Conservation (phyloP, 2,113 vertebrate genomes). For the Actenoides lindsayi region DNA sequence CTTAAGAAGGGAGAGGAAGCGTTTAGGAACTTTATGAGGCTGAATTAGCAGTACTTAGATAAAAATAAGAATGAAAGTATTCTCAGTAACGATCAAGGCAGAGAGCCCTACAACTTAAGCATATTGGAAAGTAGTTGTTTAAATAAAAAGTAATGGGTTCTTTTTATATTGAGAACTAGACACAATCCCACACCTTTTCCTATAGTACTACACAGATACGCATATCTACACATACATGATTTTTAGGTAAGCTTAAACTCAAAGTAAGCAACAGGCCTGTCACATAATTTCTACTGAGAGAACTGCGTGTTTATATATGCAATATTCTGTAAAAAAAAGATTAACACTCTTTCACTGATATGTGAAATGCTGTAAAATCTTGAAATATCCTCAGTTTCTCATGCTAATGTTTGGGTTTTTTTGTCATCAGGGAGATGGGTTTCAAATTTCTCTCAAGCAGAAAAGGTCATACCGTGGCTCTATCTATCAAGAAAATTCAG, state of each 20-base stretch:
- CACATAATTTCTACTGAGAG: not conserved
- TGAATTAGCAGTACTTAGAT: not conserved
- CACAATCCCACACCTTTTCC: not conserved
- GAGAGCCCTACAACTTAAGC: not conserved
- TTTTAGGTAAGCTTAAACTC: not conserved
- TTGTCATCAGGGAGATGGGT: not conserved
- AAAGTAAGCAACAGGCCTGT: not conserved
- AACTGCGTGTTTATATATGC: not conserved
- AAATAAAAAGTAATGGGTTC: not conserved
- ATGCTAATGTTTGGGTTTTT: not conserved
- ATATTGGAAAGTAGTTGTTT: not conserved
- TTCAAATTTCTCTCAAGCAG: not conserved
- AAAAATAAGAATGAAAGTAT: not conserved
- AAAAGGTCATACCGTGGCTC: not conserved
- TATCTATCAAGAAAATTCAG: not conserved
- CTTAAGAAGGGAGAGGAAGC: not conserved
- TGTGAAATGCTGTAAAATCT: not conserved
- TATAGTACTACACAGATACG: not conserved
- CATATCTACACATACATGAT: not conserved
- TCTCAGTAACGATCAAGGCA: accelerated
- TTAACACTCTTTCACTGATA: not conserved
- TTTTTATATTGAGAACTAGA: not conserved
- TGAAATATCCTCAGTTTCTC: not conserved
- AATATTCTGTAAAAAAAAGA: not conserved
- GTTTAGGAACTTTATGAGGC: not conserved